Percentiles rank a stretch among this genome's conserved stretches.
These are phyloP conservation scores for Poecile atricapillus DNA, from an alignment of 2,113 vertebrate genomes.

Conservation along the genomic window DNA sequence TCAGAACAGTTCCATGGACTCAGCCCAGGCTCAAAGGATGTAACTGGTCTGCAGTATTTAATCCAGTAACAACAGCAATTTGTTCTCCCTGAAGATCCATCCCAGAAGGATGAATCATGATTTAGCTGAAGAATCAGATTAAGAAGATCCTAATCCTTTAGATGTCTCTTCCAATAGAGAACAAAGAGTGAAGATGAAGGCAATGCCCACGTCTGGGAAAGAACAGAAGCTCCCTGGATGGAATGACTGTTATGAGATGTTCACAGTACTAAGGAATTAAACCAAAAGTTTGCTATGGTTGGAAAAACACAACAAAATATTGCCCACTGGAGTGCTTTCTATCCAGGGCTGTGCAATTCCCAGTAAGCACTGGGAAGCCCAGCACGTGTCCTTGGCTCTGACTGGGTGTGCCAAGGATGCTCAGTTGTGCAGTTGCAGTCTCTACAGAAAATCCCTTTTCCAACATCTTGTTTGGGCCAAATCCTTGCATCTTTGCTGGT, in stretches of 20 bases:
- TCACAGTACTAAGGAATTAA: background rate
- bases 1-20: background rate
- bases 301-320: background rate
- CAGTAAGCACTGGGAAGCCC: background rate
- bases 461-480: background rate
- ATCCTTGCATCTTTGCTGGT: background rate
- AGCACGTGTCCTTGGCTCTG: background rate
- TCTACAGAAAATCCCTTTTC: background rate
- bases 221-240: background rate
- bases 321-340: accelerated
- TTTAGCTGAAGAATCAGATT: background rate
- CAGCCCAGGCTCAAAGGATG: background rate
- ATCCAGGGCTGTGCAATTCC: background rate
- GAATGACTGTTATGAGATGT: background rate
- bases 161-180: background rate
- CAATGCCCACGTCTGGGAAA: background rate
- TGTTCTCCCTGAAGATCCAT: background rate
- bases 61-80: background rate
- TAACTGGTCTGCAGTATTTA: background rate
- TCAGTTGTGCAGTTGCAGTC: background rate
- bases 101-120: background rate
- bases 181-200: background rate
- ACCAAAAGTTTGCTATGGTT: background rate
- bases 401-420: background rate
- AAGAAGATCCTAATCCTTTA: background rate